Evolutionary conservation across 1,140 invertebrate species (phyloP).

Genomic region (Eufriesea mexicana): DNA sequence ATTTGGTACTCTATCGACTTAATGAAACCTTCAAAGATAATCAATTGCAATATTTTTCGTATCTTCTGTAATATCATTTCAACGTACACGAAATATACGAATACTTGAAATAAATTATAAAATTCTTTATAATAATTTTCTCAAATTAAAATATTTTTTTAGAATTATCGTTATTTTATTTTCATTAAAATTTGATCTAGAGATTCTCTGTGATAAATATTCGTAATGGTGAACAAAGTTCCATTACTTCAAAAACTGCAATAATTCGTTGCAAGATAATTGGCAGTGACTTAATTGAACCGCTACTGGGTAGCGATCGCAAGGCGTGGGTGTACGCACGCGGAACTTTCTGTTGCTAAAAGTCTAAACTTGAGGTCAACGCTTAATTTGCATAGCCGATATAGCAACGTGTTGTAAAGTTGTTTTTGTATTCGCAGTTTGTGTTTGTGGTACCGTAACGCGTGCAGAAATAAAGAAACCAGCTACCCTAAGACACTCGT

Average conservation of each 20-base stretch:
- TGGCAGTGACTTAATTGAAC: constrained; percentile 21
- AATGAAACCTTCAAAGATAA: neutral
- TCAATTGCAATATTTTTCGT: neutral
- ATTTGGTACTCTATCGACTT: neutral
- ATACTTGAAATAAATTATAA: too few species aligned
- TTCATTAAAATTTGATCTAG: neutral
- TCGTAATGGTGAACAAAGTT: neutral
- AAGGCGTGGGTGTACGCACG: constrained; percentile 18
- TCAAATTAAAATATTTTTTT: neutral
- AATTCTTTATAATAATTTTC: neutral
- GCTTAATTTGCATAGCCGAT: constrained; percentile 28
- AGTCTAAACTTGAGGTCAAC: constrained; percentile 29
- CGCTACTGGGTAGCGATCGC: neutral
- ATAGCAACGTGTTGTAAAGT: neutral
- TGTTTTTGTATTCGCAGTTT: constrained; percentile 10
- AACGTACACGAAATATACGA: too few species aligned
- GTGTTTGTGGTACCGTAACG: neutral
- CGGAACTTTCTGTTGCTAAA: constrained; percentile 34
- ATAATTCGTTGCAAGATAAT: neutral
- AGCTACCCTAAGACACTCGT: neutral
- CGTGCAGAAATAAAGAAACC: neutral
- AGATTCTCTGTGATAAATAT: neutral
- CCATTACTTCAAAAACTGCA: too few species aligned
- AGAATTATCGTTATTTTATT: neutral
- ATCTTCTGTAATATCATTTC: too few species aligned